Evolutionary conservation across 64 coral and sea anemone species (phyloP).

Genomic region (Montipora efflorescens): DNA sequence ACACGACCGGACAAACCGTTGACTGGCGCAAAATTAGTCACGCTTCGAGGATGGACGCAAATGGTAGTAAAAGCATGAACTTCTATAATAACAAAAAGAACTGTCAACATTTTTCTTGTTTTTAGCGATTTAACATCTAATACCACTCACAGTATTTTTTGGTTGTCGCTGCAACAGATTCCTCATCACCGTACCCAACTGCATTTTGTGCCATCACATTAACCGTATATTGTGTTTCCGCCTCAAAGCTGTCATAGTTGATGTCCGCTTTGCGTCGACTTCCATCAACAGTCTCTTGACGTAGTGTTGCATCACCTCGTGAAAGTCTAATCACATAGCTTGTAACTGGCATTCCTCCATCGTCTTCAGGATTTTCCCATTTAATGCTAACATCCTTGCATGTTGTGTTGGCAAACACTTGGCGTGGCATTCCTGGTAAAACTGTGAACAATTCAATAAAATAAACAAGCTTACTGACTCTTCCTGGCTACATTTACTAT

Average conservation of each 20-base stretch:
- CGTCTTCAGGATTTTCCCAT: background rate
- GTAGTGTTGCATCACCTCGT: accelerated
- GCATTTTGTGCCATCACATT: background rate
- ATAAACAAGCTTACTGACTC: background rate
- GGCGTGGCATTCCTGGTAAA: background rate
- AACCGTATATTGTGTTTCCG: conserved; percentile 34
- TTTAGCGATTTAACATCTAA: background rate
- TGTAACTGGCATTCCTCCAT: conserved; percentile 19
- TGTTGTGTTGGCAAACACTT: background rate
- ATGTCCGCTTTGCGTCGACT: background rate
- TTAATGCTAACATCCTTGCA: background rate
- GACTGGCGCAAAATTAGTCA: no score
- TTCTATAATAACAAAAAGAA: no score
- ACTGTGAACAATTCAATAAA: background rate
- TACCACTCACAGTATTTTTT: conserved; percentile 64
- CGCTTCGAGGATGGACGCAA: no score
- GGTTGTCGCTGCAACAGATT: background rate
- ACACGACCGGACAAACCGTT: no score
- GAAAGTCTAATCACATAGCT: background rate
- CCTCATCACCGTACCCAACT: background rate
- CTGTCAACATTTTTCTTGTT: no score
- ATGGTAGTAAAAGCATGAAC: no score
- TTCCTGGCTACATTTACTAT: no score
- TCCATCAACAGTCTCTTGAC: background rate
- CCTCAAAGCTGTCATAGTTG: background rate